Percentiles rank a stretch among this genome's conserved stretches.
phyloP scores from a whole-genome alignment of 2,113 vertebrate species.

The Ursus arctos region DNA sequence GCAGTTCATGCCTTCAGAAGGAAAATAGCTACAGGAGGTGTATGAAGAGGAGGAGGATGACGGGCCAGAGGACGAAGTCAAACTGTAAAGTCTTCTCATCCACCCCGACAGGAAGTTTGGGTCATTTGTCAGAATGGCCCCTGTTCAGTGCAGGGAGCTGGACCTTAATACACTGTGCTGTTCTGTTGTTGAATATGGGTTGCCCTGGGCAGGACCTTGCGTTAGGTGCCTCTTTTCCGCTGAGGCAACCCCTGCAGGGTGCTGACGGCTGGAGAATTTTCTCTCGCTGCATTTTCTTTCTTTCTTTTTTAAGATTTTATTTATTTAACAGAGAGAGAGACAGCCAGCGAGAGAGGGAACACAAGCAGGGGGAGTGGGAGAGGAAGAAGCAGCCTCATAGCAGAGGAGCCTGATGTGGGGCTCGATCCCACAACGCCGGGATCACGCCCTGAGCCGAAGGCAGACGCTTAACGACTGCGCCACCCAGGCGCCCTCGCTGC shows the following conservation, averaged over 20 bases:
- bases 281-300: background rate
- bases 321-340: no score
- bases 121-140: background rate
- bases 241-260: background rate
- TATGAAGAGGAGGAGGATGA: background rate
- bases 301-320: no score
- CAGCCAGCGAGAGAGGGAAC: no score
- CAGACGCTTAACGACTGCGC: no score
- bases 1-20: background rate
- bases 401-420: no score
- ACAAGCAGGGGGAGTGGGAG: no score
- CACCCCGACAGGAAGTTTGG: background rate
- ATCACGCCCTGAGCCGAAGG: no score
- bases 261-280: background rate
- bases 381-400: no score
- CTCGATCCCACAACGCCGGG: no score
- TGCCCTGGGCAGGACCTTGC: slow-evolving; percentile 1
- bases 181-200: background rate
- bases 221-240: background rate
- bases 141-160: background rate
- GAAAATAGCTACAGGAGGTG: background rate
- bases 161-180: background rate
- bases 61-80: background rate
- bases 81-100: background rate
- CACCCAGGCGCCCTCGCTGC: background rate